These are phyloP conservation scores for Arctopsyche grandis DNA, from an alignment of 1,140 invertebrate genomes.

Conservation along the genomic window DNA sequence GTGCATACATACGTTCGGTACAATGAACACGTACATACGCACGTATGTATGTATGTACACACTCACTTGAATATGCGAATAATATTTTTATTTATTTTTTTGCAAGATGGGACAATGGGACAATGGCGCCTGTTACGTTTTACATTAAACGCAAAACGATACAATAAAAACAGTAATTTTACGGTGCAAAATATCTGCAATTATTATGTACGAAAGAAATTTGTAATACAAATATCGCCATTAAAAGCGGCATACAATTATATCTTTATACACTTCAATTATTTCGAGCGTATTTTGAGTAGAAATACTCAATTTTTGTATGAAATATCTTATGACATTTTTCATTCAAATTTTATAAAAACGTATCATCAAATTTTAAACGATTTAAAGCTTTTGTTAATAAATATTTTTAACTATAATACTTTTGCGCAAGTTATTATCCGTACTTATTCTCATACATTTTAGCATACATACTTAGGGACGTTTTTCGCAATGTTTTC, in stretches of 20 bases:
- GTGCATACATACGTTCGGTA: conserved; percentile 8
- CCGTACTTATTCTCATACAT: no score
- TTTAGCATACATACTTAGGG: no score
- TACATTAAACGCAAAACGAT: conserved; percentile 2
- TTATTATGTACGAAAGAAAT: not conserved
- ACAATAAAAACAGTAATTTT: conserved; percentile 11
- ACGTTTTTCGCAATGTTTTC: conserved; percentile 14
- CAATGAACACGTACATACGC: conserved; percentile 1
- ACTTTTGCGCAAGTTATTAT: no score
- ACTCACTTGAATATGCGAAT: not conserved
- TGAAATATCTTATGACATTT: no score
- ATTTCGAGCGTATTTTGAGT: not conserved
- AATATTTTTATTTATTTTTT: not conserved
- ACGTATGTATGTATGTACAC: not conserved
- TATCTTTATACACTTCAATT: not conserved
- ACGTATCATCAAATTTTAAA: no score
- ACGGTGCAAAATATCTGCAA: not conserved
- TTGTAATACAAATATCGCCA: conserved; percentile 18
- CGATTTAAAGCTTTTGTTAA: no score
- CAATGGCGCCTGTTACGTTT: conserved; percentile 17
- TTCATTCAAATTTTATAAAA: no score
- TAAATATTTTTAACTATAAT: no score
- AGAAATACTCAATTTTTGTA: no score
- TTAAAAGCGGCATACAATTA: not conserved
- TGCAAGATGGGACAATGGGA: conserved; percentile 8